phyloP scores from a whole-genome alignment of 2,888 invertebrate genomes.

The Octodonta nipae region DNA sequence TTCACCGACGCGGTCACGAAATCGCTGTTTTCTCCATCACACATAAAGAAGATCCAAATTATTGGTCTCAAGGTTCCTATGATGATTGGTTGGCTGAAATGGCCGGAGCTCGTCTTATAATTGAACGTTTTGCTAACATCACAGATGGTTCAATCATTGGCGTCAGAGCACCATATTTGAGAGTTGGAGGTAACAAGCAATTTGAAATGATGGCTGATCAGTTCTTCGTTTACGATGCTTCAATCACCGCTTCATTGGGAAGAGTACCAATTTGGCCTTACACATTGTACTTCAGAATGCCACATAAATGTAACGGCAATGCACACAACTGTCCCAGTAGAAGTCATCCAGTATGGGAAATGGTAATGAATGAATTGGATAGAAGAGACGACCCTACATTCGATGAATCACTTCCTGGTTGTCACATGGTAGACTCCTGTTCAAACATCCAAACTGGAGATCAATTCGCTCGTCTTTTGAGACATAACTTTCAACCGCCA shows the following conservation, averaged over 20 bases:
- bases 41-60: constrained; percentile 82
- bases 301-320: constrained; percentile 88
- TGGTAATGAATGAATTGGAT: constrained; percentile 91
- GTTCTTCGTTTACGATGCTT: constrained; percentile 87
- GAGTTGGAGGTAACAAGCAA: constrained; percentile 87
- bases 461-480: constrained; percentile 75
- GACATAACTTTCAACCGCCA: constrained; percentile 92
- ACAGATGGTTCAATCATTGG: constrained; percentile 84
- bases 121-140: constrained; percentile 81
- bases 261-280: constrained; percentile 94
- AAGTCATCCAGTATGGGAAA: constrained; percentile 90
- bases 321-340: constrained; percentile 84
- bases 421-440: constrained; percentile 89
- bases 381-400: constrained; percentile 86
- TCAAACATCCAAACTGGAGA: constrained; percentile 84
- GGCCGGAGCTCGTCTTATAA: constrained; percentile 78
- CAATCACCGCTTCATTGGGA: constrained; percentile 77
- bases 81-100: constrained; percentile 90
- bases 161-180: constrained; percentile 73
- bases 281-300: constrained; percentile 91
- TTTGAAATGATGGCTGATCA: constrained; percentile 96
- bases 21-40: constrained; percentile 74
- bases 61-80: constrained; percentile 77
- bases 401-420: constrained; percentile 85
- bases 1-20: constrained; percentile 81